Evolutionary conservation across 2,888 invertebrate genomes (phyloP), one percentile per base, ranked within the genome.

Genomic region (Perizoma affinitatum): DNA sequence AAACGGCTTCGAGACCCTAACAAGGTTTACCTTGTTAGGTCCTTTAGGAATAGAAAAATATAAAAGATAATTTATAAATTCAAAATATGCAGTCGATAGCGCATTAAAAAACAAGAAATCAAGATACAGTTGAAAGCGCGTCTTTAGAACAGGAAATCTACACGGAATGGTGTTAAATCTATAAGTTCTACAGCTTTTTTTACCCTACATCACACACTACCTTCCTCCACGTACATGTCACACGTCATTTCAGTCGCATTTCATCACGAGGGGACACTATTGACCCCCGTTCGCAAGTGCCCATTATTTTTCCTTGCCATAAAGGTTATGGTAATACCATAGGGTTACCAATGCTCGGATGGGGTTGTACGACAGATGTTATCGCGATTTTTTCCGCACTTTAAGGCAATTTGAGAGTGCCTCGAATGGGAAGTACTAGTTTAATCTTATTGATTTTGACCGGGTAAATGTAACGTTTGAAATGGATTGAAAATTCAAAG

Each of bases 241-340:
- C 92, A 88, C 88, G 85, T 91, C 90, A 90, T 91, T 88, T 83
- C 78, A 81, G 88, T 86, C 90, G 88, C 92, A 88, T 93, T 92
- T 93, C 92, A 92, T 92, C 92, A 87, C 86, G 73, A 68, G 75
- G 80, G 80, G 82, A 79, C 73, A 73, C 71, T 72, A 79, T 84
- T 87, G 87, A 87, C 88, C 88, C 87, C 72, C 67, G 72, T 74
- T 78, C 83, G 68, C 76, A 76, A 86, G 80, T 82, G 81, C 76
- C 86, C 84, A 86, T 88, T 88, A 87, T 86, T 84, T 88, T 85
- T 87, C 84, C 82, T 79, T 80, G 76, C 86, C 86, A 87, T 89
- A 89, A 87, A 88, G 86, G 90, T 88, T 87, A 88, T 89, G 87
- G 83, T 87, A 88, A 90, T 87, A 82, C 77, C 73, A 73, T 87